Base-by-base conservation (phyloP, 1,140 invertebrate genomes). In the Magallana gigas region DNA sequence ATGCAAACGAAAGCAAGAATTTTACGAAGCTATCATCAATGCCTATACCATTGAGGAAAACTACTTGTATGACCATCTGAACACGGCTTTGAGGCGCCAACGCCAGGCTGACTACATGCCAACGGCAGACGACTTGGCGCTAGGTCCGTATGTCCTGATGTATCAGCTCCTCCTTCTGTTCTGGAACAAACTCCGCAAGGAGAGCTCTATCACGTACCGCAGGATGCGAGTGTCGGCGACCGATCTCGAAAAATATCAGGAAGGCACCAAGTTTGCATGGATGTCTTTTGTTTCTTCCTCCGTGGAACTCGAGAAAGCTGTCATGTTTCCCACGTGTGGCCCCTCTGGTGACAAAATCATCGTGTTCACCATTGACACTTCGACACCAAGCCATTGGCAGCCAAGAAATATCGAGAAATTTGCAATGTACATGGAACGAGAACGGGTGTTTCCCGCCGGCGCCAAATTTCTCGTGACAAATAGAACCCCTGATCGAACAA, bases 391-490 rank as follows among this genome's bases (percentile, higher is more conserved):
- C 8, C 83, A 80, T 8, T 88, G 87, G 87, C 64, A 85, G 29
- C 87, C 87, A 8, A 68, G 71, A 16, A 88, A 88, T 58, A 88
- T 88, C n/a, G 83, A 88, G 14, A 16, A 60, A 12, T 88, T 85
- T 48, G 87, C 87, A 1, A 57, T 57, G n/a, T 88, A 84, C 57
- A 85, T 83, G 76, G 90, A 90, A 36, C 68, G 83, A 23, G 87
- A 88, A 68, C 84, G 87, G 48, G 84, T 87, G 29, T 90, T 89
- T 76, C 89, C 89, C 80, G 87, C 80, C 48, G 86, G 90, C 1
- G 90, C 90, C 87, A 56, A 48, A 58, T 88, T 85, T 81, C 18
- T 80, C 8, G 8, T 88, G 7, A 85, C 57, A 2, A 60, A 62
- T 36, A 84, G 83, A 62, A 84, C 81, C 4, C 48, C 56, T 48